phyloP scores from a whole-genome alignment of 2,113 vertebrate genomes.

The Sorex araneus region DNA sequence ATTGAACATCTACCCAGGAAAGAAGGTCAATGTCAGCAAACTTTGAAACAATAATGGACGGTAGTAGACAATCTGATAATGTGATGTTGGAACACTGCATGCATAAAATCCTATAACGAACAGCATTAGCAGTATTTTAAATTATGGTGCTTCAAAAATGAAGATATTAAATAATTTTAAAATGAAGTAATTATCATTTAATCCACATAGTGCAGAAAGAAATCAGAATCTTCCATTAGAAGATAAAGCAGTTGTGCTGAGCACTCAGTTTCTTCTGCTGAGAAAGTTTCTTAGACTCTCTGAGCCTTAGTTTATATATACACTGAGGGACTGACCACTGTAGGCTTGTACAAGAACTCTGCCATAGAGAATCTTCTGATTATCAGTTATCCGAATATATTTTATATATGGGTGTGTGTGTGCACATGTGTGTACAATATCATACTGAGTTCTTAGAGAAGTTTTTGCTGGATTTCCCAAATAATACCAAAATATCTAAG shows the following conservation, averaged over 20 bases:
- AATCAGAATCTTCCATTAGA: not conserved
- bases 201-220: not conserved
- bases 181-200: too few species aligned
- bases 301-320: not conserved
- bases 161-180: too few species aligned
- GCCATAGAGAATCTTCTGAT: not conserved
- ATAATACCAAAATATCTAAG: slow-evolving; percentile 32
- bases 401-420: not conserved
- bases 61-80: too few species aligned
- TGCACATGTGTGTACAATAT: not conserved
- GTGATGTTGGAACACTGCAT: too few species aligned
- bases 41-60: too few species aligned
- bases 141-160: too few species aligned
- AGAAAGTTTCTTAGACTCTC: not conserved
- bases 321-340: not conserved
- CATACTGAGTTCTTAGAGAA: not conserved
- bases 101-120: too few species aligned
- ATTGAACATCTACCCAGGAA: too few species aligned
- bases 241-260: not conserved
- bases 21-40: too few species aligned
- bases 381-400: not conserved
- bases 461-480: slow-evolving; percentile 40
- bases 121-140: too few species aligned
- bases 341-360: not conserved
- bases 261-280: not conserved